These are phyloP conservation scores for Scaptomyza tumidula DNA, from an alignment of 2,888 invertebrate genomes.

Conservation along the genomic window DNA sequence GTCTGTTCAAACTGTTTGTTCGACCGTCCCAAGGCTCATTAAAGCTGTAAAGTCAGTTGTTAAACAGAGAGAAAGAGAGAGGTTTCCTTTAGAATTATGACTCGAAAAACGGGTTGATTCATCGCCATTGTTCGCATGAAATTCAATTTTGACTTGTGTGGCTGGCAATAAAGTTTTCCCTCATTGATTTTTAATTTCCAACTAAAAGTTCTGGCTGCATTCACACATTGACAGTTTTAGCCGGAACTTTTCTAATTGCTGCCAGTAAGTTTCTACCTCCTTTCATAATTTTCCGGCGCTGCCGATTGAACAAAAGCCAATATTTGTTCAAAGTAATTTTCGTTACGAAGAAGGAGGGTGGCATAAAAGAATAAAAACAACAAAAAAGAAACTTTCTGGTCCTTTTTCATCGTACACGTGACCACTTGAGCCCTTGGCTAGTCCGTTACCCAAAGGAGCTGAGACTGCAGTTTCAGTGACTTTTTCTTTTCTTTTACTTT, in stretches of 20 bases:
- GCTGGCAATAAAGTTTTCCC: slow-evolving; percentile 49
- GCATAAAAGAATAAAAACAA: background rate
- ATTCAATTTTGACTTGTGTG: slow-evolving; percentile 62
- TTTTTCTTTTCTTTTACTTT: slow-evolving; percentile 11
- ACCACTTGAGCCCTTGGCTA: slow-evolving; percentile 46
- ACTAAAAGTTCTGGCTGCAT: slow-evolving; percentile 47
- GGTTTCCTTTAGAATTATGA: background rate
- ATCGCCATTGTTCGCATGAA: slow-evolving; percentile 58
- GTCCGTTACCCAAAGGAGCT: slow-evolving; percentile 41
- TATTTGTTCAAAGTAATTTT: slow-evolving; percentile 66
- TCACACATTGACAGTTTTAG: slow-evolving; percentile 62
- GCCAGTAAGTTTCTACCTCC: slow-evolving; percentile 48
- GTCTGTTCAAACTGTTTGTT: slow-evolving; percentile 28
- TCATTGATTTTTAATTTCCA: slow-evolving; percentile 69
- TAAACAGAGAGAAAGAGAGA: background rate
- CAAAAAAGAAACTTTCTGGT: slow-evolving; percentile 47
- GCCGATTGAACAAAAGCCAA: slow-evolving; percentile 64
- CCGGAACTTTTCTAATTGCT: slow-evolving; percentile 76
- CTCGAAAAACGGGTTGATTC: background rate
- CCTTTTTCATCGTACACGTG: slow-evolving; percentile 44
- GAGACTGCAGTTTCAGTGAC: slow-evolving; percentile 47
- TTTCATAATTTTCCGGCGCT: slow-evolving; percentile 67
- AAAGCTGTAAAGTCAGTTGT: slow-evolving; percentile 68
- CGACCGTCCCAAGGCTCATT: slow-evolving; percentile 57
- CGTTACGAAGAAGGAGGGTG: background rate